Conservation (phyloP, 2,113 vertebrate species). For the Pan paniscus region DNA sequence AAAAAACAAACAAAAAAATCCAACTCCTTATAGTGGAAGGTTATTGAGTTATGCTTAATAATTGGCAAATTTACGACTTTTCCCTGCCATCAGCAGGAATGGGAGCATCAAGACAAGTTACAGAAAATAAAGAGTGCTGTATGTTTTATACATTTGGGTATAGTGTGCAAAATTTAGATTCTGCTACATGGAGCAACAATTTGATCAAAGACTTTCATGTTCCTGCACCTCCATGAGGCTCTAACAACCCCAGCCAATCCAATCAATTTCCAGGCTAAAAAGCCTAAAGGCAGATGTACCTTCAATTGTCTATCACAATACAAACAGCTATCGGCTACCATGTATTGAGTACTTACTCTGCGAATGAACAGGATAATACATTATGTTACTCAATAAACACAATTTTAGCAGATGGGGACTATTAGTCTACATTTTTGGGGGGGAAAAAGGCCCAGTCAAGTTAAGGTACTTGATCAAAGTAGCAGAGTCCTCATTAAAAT, state of each 20-base stretch:
- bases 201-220: neutral
- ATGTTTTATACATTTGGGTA: neutral
- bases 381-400: neutral
- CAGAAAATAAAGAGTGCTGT: neutral
- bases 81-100: neutral
- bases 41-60: neutral
- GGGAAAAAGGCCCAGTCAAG: neutral
- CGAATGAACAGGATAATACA: neutral
- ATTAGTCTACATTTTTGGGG: neutral
- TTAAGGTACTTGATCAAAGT: neutral
- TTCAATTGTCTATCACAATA: neutral
- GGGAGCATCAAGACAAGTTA: neutral
- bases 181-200: neutral
- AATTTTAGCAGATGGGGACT: neutral
- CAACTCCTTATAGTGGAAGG: neutral
- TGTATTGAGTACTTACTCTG: neutral
- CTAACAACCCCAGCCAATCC: neutral
- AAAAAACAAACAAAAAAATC: no score
- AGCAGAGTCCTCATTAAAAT: neutral
- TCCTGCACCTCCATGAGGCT: neutral
- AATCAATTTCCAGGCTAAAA: neutral
- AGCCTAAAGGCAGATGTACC: neutral
- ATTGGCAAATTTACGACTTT: neutral
- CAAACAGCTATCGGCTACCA: neutral
- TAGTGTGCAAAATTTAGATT: neutral